Evolutionary conservation across 2,888 invertebrate species (phyloP).

Genomic region (Orthosia gothica): DNA sequence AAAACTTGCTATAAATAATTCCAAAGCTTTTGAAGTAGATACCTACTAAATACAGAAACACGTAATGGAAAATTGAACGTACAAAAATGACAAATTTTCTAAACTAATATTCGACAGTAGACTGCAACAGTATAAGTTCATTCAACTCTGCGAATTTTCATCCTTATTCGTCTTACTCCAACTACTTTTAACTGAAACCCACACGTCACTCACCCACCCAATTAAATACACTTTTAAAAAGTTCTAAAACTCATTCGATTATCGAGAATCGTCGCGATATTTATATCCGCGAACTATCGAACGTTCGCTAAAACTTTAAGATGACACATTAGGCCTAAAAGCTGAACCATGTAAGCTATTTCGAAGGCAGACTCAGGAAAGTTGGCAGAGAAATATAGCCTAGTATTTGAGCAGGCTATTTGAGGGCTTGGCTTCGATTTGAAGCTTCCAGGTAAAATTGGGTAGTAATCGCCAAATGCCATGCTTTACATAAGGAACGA

Average conservation of each 20-base stretch:
- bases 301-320: slow-evolving; percentile 44
- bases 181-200: neutral
- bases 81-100: too few relatives aligned
- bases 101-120: neutral
- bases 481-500: neutral
- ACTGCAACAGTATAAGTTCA: neutral
- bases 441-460: neutral
- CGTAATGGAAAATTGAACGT: too few relatives aligned
- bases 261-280: slow-evolving; percentile 25
- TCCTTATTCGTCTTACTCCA: neutral
- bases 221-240: slow-evolving; percentile 28
- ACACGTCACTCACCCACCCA: slow-evolving; percentile 9
- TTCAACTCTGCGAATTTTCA: neutral
- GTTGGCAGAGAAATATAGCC: slow-evolving; percentile 12
- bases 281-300: slow-evolving; percentile 23
- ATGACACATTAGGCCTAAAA: slow-evolving; percentile 64
- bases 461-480: neutral
- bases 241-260: neutral
- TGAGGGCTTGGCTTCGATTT: slow-evolving; percentile 14
- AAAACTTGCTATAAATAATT: too few relatives aligned
- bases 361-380: slow-evolving; percentile 27
- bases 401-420: slow-evolving; percentile 20
- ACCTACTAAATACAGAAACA: too few relatives aligned
- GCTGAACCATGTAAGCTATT: slow-evolving; percentile 71
- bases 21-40: too few relatives aligned